Evolutionary conservation across 2,888 invertebrate genomes (phyloP), one percentile per base, ranked within the genome.

Genomic region (Gnatocerus cornutus): DNA sequence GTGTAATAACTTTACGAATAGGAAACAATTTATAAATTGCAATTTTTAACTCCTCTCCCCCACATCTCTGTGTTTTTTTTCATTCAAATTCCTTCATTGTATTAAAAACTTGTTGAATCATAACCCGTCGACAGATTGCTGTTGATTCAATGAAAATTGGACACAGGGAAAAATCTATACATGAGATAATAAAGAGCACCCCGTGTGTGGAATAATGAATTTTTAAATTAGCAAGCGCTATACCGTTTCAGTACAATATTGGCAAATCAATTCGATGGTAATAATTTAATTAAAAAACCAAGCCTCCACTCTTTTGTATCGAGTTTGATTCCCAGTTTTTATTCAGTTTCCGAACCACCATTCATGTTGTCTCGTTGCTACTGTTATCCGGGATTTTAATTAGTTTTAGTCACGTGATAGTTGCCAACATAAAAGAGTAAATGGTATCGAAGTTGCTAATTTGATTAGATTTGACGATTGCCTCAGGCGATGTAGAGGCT

Each of bases 181-280:
- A 53, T 5, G 30, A 53, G 46, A 48, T 61, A 61, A 61, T 62
- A 62, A 62, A 62, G 41, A 39, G 48, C 33, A 27, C 37, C 33
- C 46, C 43, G 55, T 65, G 55, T 65, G 56, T 65, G 56, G 56
- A 55, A 56, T 65, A 68, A 68, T 63, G 29, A 68, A 69, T 59
- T 69, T 69, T 69, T 69, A 64, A 69, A 69, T 64, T 64, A 59
- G 37, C 58, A 69, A 16, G 41, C 63, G 50, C 55, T 50, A 63
- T 58, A 39, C 52, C 69, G 53, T 56, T 45, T 37, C 73, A 61
- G 68, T 68, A 73, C 72, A 72, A 68, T 73, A 75, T 77, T 75
- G 76, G 74, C 77, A 76, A 77, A 78, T 78, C 76, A 77, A 77
- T 77, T 73, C 78, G 76, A 71, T 74, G 73, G 77, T 76, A 74